Evolutionary conservation across 2,113 vertebrate species (phyloP).

Genomic region (Oncorhynchus tshawytscha): DNA sequence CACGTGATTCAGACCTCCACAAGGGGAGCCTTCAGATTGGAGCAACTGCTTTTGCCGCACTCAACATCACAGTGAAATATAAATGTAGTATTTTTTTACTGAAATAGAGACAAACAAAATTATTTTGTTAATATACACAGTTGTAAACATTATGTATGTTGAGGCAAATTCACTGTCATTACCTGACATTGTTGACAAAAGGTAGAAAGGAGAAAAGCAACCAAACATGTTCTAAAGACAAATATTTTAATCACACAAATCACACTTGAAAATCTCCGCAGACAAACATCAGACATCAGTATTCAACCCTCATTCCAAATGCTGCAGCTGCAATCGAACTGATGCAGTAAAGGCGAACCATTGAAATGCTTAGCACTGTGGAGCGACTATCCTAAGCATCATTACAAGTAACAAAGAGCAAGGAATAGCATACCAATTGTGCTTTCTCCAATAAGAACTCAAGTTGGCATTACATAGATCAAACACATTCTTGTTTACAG

Average conservation of each 20-base stretch:
- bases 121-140: too few relatives aligned
- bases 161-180: neutral
- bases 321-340: too few relatives aligned
- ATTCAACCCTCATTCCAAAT: neutral
- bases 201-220: too few relatives aligned
- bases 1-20: conserved; percentile 44
- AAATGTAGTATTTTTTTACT: neutral
- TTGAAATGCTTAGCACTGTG: neutral
- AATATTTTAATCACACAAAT: neutral
- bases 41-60: neutral
- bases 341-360: too few relatives aligned
- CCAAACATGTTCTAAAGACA: neutral
- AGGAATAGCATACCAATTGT: neutral
- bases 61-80: neutral
- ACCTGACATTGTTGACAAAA: neutral
- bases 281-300: neutral
- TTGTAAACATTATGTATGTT: neutral
- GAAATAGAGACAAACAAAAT: neutral
- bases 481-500: neutral
- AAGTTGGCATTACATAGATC: conserved; percentile 1
- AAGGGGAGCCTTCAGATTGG: conserved; percentile 5
- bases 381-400: neutral
- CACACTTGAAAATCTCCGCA: neutral
- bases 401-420: neutral
- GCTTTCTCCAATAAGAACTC: neutral